Evolutionary conservation across 2,113 vertebrate species (phyloP), one percentile per base, ranked within the genome.

Genomic region (Tapirus terrestris): DNA sequence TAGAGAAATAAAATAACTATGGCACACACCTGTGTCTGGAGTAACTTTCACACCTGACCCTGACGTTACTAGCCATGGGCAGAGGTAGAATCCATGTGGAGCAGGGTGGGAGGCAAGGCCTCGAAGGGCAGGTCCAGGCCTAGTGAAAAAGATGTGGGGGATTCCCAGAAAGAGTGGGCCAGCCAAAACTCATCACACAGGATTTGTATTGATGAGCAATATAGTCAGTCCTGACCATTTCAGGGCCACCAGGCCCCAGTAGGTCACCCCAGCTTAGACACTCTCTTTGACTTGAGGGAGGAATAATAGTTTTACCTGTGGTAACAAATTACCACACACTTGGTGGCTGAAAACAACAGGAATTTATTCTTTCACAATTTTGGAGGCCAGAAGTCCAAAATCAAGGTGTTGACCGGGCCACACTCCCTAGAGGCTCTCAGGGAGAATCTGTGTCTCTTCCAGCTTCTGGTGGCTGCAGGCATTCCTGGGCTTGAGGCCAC

Each of bases 1-100:
- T 72, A 63, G 85, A 82, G 16, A 75, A 60, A 75, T n/a, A 88
- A 90, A 73, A 89, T 53, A 85, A 86, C 23, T 43, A 48, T 10
- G 10, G 45, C 43, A 60, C 4, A 51, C 13, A 53, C 27, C 39
- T 61, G 12, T 36, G n/a, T 31, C 33, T 51, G 25, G 33, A 53
- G 11, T 17, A 43, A n/a, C 48, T n/a, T 29, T 84, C 39, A 65
- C 31, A 43, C 3, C 4, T 73, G 29, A 65, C 17, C 43, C 16
- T 85, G 73, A 85, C 17, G 5, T 25, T 45, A n/a, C 58, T 25
- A 12, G 12, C 39, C n/a, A 12, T 25, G 31, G 76, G 6, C 61
- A n/a, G 5, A 11, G 16, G 1, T 21, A 27, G 1, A 85, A 23
- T 58, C 17, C n/a, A 20, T 0, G 14, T 11, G 25, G 72, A 90